These are phyloP conservation scores for Ecdyonurus torrentis DNA, from an alignment of 2,888 invertebrate genomes.

Conservation along the genomic window DNA sequence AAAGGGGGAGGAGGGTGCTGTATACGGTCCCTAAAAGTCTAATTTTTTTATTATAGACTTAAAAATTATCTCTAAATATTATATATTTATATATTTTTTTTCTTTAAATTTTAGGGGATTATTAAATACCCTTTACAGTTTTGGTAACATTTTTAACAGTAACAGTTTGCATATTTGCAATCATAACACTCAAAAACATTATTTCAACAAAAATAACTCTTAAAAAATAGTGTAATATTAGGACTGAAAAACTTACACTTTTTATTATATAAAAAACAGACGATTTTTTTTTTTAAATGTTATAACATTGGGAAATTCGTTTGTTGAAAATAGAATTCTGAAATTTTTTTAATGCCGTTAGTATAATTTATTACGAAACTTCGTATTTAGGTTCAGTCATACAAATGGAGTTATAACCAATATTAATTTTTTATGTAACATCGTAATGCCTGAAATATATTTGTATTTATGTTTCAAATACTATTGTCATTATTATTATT, in stretches of 20 bases:
- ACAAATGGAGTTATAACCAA: too few relatives aligned
- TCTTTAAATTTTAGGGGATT: background rate
- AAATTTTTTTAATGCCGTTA: background rate
- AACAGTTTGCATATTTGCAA: background rate
- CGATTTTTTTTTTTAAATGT: background rate
- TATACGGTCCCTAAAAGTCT: background rate
- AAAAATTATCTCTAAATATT: background rate
- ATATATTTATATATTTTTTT: background rate
- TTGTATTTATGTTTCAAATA: too few relatives aligned
- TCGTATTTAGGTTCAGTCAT: background rate
- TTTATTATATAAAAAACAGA: background rate
- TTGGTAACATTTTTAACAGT: background rate
- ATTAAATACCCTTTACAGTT: background rate
- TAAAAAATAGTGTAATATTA: background rate
- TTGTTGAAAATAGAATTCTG: background rate
- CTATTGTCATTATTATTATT: too few relatives aligned
- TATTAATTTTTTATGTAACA: too few relatives aligned
- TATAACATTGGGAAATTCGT: background rate
- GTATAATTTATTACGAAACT: background rate
- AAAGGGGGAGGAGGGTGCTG: background rate
- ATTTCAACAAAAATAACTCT: background rate
- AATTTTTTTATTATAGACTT: background rate
- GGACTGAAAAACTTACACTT: background rate
- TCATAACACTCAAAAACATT: background rate
- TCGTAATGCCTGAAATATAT: too few relatives aligned